phyloP scores from a whole-genome alignment of 2,797 vertebrate genomes.

The Chrosomus eos region DNA sequence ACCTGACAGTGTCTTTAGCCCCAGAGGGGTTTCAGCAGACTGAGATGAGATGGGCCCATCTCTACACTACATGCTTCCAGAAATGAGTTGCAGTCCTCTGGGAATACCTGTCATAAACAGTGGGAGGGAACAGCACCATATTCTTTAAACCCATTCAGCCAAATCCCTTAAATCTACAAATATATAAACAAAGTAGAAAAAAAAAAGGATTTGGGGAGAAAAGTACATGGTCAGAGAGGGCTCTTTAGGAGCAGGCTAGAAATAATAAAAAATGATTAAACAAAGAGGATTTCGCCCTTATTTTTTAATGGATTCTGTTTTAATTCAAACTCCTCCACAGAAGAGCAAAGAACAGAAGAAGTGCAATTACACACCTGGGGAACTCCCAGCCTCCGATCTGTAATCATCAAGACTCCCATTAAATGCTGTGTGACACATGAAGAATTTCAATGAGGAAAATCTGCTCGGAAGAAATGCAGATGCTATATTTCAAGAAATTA shows the following conservation, averaged over 20 bases:
- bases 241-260: not conserved
- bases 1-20: constrained; percentile 67
- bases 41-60: constrained; percentile 76
- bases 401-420: constrained; percentile 71
- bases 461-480: constrained; percentile 38
- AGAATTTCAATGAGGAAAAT: constrained; percentile 62
- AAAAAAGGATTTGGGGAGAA: not conserved
- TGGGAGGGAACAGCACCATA: constrained; percentile 59
- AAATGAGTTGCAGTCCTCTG: constrained; percentile 82
- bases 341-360: constrained; percentile 65
- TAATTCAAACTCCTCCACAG: constrained; percentile 63
- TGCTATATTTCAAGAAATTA: constrained; percentile 51
- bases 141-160: constrained; percentile 51
- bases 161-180: constrained; percentile 47
- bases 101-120: constrained; percentile 80
- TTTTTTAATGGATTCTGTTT: constrained; percentile 69
- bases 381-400: constrained; percentile 66
- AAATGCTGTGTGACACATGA: constrained; percentile 62
- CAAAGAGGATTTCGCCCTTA: constrained; percentile 9
- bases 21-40: constrained; percentile 60
- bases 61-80: constrained; percentile 76
- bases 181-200: constrained; percentile 35
- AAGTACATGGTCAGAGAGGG: not conserved
- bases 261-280: constrained; percentile 28
- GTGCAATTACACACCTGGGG: constrained; percentile 76